phyloP scores from a whole-genome alignment of 2,888 invertebrate genomes.

The Mythimna impura region DNA sequence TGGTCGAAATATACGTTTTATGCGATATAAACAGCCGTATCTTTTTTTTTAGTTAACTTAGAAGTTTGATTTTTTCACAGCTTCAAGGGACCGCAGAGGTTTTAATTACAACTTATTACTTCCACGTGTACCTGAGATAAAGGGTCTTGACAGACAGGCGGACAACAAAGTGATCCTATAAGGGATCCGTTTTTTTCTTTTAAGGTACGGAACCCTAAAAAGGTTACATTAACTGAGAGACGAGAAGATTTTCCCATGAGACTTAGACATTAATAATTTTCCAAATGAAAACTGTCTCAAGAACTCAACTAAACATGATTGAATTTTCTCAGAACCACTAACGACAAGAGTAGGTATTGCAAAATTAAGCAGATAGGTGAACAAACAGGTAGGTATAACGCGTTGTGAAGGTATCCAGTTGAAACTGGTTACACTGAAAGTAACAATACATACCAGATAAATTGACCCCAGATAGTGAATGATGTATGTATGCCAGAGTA shows the following conservation, averaged over 20 bases:
- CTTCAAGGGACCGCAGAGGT: too few relatives aligned
- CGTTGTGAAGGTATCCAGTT: conserved; percentile 36
- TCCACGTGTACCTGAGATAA: too few relatives aligned
- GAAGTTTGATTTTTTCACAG: too few relatives aligned
- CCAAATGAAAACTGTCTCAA: background rate
- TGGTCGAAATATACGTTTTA: too few relatives aligned
- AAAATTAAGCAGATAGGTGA: conserved; percentile 10
- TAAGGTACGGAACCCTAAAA: too few relatives aligned
- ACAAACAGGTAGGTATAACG: conserved; percentile 18
- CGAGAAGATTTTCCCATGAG: background rate
- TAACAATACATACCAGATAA: conserved; percentile 45
- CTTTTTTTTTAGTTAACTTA: too few relatives aligned
- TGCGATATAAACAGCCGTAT: too few relatives aligned
- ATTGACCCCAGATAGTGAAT: conserved; percentile 63
- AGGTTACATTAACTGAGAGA: background rate
- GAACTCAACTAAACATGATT: background rate
- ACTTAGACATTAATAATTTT: background rate
- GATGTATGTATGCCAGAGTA: conserved; percentile 46
- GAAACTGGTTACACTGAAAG: conserved; percentile 45
- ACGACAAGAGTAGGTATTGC: conserved; percentile 11
- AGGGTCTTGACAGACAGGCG: too few relatives aligned
- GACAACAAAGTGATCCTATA: too few relatives aligned
- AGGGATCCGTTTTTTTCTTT: too few relatives aligned
- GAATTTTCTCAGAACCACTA: conserved; percentile 1
- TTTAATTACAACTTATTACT: too few relatives aligned